phyloP scores from a whole-genome alignment of 2,888 invertebrate genomes.

The Brenthis hecate region DNA sequence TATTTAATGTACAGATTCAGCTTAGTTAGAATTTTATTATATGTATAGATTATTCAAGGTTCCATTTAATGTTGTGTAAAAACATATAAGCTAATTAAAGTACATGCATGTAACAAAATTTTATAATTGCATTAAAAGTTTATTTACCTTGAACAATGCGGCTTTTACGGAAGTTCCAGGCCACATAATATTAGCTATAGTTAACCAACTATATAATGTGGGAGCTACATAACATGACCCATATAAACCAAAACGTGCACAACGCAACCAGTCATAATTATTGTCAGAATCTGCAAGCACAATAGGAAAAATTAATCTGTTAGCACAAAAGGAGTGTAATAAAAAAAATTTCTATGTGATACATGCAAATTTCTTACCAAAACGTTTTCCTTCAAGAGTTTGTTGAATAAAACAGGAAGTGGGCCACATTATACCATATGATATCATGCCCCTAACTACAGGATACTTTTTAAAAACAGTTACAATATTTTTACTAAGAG shows the following conservation, averaged over 20 bases:
- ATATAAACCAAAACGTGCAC: constrained; percentile 88
- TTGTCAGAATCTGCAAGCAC: constrained; percentile 60
- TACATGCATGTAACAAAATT: not conserved
- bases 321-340: not conserved
- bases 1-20: too few relatives aligned
- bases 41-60: too few relatives aligned
- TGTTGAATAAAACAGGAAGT: constrained; percentile 88
- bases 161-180: constrained; percentile 86
- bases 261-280: constrained; percentile 85
- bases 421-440: constrained; percentile 89
- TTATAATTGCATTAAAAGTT: not conserved
- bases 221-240: constrained; percentile 92
- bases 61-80: not conserved
- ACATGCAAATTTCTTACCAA: constrained; percentile 69
- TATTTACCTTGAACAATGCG: constrained; percentile 87
- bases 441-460: constrained; percentile 84
- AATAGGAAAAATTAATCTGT: constrained; percentile 1
- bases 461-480: constrained; percentile 62
- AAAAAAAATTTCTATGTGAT: constrained; percentile 4
- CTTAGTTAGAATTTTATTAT: too few relatives aligned
- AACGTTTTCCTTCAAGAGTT: constrained; percentile 84
- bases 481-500: constrained; percentile 57
- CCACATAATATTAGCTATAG: constrained; percentile 88
- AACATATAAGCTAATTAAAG: not conserved
- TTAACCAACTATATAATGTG: constrained; percentile 90